Evolutionary conservation across 2,888 invertebrate genomes (phyloP), one percentile per base, ranked within the genome.

Genomic region (Sesia bembeciformis): DNA sequence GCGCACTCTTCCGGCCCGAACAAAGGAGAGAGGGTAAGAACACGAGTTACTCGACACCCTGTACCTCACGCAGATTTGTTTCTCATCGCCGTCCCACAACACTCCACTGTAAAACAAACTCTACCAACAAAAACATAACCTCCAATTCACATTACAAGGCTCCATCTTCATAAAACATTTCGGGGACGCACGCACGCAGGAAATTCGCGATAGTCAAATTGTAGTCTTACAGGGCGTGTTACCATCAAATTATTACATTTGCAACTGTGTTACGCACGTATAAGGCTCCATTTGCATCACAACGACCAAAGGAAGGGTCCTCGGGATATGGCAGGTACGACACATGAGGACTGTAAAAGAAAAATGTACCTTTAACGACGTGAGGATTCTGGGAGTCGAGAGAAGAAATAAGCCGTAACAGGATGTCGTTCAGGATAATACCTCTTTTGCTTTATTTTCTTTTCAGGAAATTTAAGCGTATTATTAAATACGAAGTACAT

Each of bases 161-260:
- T 57, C 57, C 55, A 59, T 62, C 62, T 60, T 62, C 76, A 77
- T 84, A 67, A 70, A 74, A 78, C 84, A 63, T 84, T 86, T 78
- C 67, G 67, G 62, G 75, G 65, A 74, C 74, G 69, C 63, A 74
- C 65, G 64, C 65, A 76, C 75, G 80, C 81, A 81, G 84, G 85
- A 87, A 88, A 87, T 89, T 86, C 86, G 81, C 87, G 88, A 88
- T 89, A 89, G 89, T 89, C 89, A 88, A 88, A 88, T 89, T 88
- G 87, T 87, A 88, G 87, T 86, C 87, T 87, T 87, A 86, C 85
- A 74, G 81, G 76, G 86, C 78, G 79, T 78, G 81, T 78, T 81
- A 74, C 75, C 72, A 78, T 84, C 78, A 83, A 83, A 84, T 89
- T 86, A 87, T 84, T 78, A 83, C 81, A 85, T 81, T 87, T 72